Percentiles rank a stretch among this genome's conserved stretches.
Conservation (phyloP, 2,888 invertebrate species). For the Phragmatobia fuliginosa region DNA sequence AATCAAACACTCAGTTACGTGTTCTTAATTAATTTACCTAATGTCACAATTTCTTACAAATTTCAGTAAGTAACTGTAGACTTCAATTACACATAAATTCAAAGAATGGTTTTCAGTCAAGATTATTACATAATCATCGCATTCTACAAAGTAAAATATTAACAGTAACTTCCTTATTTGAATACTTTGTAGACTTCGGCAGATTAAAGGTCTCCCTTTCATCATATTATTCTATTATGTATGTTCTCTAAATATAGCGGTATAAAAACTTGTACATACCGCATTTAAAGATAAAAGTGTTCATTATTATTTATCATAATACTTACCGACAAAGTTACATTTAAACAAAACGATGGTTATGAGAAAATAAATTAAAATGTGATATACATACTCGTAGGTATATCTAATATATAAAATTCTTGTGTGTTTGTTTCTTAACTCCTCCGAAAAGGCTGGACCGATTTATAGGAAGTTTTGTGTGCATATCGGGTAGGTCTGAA, state of each 20-base stretch:
- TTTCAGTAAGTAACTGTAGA: not conserved
- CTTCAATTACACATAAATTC: not conserved
- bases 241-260: not conserved
- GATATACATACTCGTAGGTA: too few species aligned
- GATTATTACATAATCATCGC: not conserved
- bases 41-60: not conserved
- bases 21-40: not conserved
- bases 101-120: not conserved
- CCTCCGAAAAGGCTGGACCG: too few species aligned
- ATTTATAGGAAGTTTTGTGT: too few species aligned
- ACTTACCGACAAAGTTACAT: not conserved
- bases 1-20: not conserved
- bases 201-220: not conserved
- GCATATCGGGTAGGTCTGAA: too few species aligned
- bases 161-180: not conserved
- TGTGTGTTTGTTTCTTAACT: too few species aligned
- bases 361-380: not conserved
- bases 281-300: not conserved
- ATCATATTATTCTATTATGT: not conserved
- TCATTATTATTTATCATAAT: constrained; percentile 1
- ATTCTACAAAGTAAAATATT: not conserved
- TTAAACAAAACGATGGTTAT: not conserved
- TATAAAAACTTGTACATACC: not conserved
- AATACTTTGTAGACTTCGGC: not conserved
- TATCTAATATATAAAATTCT: too few species aligned